These are phyloP conservation scores for Ispidina lecontei DNA, from an alignment of 2,797 vertebrate genomes.

Conservation along the genomic window DNA sequence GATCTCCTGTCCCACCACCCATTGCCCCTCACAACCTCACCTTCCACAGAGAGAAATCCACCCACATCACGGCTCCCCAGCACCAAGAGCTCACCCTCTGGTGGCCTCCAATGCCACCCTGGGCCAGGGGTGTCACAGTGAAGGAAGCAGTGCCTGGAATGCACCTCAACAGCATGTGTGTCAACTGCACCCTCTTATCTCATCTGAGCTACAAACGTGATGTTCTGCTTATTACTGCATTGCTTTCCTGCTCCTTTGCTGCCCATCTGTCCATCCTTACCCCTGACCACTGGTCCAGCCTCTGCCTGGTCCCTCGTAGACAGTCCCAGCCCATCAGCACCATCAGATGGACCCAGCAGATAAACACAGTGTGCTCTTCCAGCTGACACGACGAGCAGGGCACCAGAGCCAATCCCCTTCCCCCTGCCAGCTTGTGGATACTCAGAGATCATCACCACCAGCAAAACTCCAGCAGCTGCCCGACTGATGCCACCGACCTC, in stretches of 20 bases:
- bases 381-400: background rate
- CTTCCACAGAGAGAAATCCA: background rate
- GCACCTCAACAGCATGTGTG: background rate
- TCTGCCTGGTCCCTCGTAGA: background rate
- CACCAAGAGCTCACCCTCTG: background rate
- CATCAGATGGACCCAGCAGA: background rate
- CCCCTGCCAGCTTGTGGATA: background rate
- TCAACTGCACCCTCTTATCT: background rate
- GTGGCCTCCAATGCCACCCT: background rate
- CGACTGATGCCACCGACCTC: too few species aligned
- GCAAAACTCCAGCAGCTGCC: too few species aligned
- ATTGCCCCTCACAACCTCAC: background rate
- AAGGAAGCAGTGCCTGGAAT: accelerated
- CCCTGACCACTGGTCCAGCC: background rate
- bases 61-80: background rate
- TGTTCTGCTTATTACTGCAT: background rate
- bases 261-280: background rate
- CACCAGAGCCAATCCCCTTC: background rate
- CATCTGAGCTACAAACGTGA: background rate
- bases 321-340: background rate
- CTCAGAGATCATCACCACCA: too few species aligned
- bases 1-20: background rate
- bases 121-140: background rate
- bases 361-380: background rate
- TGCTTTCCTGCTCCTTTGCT: background rate